phyloP scores from a whole-genome alignment of 2,888 invertebrate species.

The Stomorhina lunata region DNA sequence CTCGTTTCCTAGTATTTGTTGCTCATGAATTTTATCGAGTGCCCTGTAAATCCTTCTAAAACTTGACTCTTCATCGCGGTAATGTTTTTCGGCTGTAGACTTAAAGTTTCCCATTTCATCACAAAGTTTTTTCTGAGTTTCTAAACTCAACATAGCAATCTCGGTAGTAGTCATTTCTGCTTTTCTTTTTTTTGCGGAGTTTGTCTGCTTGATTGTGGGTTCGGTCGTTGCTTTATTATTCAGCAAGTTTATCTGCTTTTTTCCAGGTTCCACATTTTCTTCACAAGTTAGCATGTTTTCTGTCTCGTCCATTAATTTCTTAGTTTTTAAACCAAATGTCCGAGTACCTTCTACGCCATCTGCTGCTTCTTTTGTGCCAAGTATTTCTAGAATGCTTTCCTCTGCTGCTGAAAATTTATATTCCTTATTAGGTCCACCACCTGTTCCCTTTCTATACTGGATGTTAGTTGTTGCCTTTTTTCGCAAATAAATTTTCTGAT shows the following conservation, averaged over 20 bases:
- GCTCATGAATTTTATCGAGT: background rate
- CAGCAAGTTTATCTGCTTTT: background rate
- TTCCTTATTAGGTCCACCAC: background rate
- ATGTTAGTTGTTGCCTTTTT: background rate
- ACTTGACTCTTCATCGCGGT: background rate
- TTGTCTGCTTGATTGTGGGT: background rate
- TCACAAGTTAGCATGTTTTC: background rate
- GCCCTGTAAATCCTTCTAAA: background rate
- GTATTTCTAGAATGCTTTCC: background rate
- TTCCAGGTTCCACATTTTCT: background rate
- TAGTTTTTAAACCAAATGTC: background rate
- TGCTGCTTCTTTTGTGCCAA: background rate
- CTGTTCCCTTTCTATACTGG: background rate
- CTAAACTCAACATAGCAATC: background rate
- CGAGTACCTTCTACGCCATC: background rate
- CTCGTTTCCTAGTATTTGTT: background rate
- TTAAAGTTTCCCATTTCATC: background rate
- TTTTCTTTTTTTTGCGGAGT: background rate
- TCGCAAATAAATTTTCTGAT: background rate
- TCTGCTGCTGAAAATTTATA: background rate
- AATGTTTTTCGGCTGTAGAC: background rate
- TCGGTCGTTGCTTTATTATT: background rate
- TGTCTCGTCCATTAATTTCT: background rate
- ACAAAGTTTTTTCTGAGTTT: background rate
- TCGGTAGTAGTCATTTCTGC: background rate